phyloP scores from a whole-genome alignment of 2,113 vertebrate species.

The Euleptes europaea region DNA sequence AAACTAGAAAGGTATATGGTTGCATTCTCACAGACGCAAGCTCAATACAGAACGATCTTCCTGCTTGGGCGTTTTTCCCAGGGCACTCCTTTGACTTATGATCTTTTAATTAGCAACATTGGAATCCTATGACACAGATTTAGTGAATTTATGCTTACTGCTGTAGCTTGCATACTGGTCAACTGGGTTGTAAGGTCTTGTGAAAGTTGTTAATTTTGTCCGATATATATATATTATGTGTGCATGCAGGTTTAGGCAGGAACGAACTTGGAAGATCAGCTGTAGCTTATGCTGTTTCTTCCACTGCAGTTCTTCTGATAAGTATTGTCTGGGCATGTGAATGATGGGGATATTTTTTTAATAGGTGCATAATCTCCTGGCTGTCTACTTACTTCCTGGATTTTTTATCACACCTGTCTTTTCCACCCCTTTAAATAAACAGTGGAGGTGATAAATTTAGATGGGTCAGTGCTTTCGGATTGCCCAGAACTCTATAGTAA shows the following conservation, averaged over 20 bases:
- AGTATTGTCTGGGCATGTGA: constrained; percentile 1
- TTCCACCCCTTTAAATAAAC: neutral
- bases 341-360: neutral
- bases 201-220: neutral
- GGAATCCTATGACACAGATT: neutral
- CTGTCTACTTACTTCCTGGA: neutral
- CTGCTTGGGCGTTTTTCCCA: accelerated
- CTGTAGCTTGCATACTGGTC: accelerated
- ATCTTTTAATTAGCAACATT: neutral
- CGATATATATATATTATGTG: neutral
- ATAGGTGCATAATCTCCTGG: neutral
- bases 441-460: no score
- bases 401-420: neutral
- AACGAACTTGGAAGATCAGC: neutral
- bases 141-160: accelerated
- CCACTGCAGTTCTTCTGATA: neutral
- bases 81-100: neutral
- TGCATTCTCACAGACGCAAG: neutral
- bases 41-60: neutral
- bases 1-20: neutral
- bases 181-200: neutral
- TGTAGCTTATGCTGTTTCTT: neutral
- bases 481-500: no score
- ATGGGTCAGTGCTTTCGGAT: no score
- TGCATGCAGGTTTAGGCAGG: constrained; percentile 6